A percentile compares a stretch with the other conserved stretches of the same genome.
Conservation (phyloP, 2,113 vertebrate species). For the Chrysochloris asiatica region DNA sequence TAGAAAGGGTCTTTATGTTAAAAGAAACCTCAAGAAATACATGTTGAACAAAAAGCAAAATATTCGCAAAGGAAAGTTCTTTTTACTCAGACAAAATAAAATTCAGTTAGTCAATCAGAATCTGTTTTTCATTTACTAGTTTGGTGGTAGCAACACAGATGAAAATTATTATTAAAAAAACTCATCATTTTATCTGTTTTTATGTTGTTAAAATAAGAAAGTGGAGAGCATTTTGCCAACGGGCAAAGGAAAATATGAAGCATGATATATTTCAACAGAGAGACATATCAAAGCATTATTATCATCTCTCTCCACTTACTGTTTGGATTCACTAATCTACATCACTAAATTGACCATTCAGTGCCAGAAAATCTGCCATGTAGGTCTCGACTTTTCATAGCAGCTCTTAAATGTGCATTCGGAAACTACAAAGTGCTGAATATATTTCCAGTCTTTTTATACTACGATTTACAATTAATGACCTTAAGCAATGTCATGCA, state of each 20-base stretch:
- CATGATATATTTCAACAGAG: slow-evolving; percentile 82
- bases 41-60: slow-evolving; percentile 52
- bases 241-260: slow-evolving; percentile 79
- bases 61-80: slow-evolving; percentile 47
- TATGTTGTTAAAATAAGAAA: slow-evolving; percentile 69
- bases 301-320: slow-evolving; percentile 82
- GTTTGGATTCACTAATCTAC: slow-evolving; percentile 88
- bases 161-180: slow-evolving; percentile 63
- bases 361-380: slow-evolving; percentile 88
- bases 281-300: slow-evolving; percentile 84
- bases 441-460: slow-evolving; percentile 92
- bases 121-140: slow-evolving; percentile 70
- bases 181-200: slow-evolving; percentile 58
- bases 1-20: neutral
- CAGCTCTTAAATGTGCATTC: slow-evolving; percentile 89
- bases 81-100: slow-evolving; percentile 54
- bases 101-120: slow-evolving; percentile 61
- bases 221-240: slow-evolving; percentile 65
- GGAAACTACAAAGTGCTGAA: slow-evolving; percentile 91
- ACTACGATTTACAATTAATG: slow-evolving; percentile 90
- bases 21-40: slow-evolving; percentile 55
- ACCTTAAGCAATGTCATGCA: slow-evolving; percentile 90
- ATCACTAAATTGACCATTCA: slow-evolving; percentile 88
- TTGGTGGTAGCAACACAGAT: slow-evolving; percentile 31
- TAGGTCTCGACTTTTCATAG: slow-evolving; percentile 89